Evolutionary conservation across 53 echinoderm and acorn worm species (phyloP), one percentile per base, ranked within the genome.

Genomic region (Echinarachnius parma): DNA sequence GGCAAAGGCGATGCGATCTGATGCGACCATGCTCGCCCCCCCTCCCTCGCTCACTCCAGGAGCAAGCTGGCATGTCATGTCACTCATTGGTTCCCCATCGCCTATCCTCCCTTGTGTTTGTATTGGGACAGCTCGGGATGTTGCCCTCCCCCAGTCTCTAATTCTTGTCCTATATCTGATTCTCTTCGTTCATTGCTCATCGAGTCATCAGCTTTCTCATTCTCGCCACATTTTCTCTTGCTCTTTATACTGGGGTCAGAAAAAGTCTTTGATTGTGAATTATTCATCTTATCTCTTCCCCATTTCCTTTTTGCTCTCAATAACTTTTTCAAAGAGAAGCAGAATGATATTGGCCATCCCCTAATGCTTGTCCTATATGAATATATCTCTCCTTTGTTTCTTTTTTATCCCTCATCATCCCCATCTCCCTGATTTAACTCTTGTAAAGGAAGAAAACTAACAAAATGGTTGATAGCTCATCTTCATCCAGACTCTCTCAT

Each of bases 21-120:
- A 7, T 37, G 29, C 68, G 27, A 34, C 29, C 68, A 33, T 34
- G 18, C 68, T 34, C 68, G 18, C 4, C n/a, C 21, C 11, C 50
- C 18, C 50, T 49, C 50, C 18, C 50, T 19, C 19, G 7, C 39
- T 39, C 7, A 9, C 7, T 39, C 19, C 27, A 44, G 14, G 13
- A 19, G 23, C 56, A 56, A 13, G 74, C 30, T 72, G 32, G 74
- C 74, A 36, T 72, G 74, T 72, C 74, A 72, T 42, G 74, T 72
- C 74, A 72, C 57, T 72, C 74, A 72, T 55, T 72, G 57, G 74
- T 72, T n/a, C 25, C n/a, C 37, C 56, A 72, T 72, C 74, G 56
- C 56, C 55, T 72, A 72, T 72, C 74, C 36, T 72, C 74, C 36
- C 39, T 72, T 37, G 37, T 72, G 74, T 72, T 72, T 72, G 57